Evolutionary conservation across 2,888 invertebrate species (phyloP).

Genomic region (Ferrisia virgata): DNA sequence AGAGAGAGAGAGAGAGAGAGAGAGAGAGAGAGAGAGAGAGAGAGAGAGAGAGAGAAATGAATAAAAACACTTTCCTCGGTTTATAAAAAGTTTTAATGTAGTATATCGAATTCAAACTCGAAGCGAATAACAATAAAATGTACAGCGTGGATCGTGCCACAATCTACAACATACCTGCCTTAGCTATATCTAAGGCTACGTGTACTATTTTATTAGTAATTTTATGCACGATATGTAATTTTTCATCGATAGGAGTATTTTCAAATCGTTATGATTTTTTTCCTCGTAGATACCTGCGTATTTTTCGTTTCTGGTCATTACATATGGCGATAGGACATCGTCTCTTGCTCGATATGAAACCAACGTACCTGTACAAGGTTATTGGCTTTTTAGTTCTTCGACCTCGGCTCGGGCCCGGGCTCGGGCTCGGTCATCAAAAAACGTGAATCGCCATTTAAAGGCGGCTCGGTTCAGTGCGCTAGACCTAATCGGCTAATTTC

Average conservation of each 20-base stretch:
- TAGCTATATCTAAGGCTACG: no score
- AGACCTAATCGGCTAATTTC: background rate
- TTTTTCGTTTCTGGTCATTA: background rate
- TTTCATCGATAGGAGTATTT: background rate
- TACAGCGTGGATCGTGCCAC: background rate
- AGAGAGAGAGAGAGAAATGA: background rate
- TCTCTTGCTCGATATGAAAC: background rate
- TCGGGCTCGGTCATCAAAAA: background rate
- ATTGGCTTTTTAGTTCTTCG: conserved; percentile 14
- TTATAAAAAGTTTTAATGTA: background rate
- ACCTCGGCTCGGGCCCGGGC: background rate
- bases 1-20: no score
- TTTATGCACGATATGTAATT: conserved; percentile 5
- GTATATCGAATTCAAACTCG: background rate
- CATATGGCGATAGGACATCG: background rate
- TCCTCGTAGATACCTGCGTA: background rate
- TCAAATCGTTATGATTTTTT: background rate
- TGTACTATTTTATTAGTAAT: background rate
- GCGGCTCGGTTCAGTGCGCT: background rate
- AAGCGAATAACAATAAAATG: background rate
- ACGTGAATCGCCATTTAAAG: background rate
- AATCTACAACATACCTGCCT: background rate
- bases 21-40: no score
- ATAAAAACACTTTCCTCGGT: conserved; percentile 7
- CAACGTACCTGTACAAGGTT: background rate